Conservation (phyloP, 1,140 invertebrate species). For the Akabosia matsudoensis region DNA sequence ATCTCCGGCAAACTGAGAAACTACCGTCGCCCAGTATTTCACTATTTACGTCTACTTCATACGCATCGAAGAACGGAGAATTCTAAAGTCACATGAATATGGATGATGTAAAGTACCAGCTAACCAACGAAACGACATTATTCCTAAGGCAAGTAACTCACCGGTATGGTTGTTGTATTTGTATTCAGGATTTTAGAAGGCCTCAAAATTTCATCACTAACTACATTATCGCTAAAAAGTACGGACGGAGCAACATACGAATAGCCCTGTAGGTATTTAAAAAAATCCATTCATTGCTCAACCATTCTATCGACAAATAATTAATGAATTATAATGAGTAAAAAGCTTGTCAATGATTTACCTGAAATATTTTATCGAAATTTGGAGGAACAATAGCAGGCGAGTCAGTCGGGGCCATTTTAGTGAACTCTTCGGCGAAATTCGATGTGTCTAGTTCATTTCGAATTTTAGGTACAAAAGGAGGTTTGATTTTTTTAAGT, state of each 20-base stretch:
- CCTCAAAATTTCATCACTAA: slow-evolving; percentile 68
- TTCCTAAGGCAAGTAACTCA: slow-evolving; percentile 47
- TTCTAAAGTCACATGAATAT: slow-evolving; percentile 57
- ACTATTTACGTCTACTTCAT: slow-evolving; percentile 66
- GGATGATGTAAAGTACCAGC: background rate
- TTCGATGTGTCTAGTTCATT: slow-evolving; percentile 89
- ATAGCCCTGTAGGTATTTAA: slow-evolving; percentile 66
- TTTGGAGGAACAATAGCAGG: slow-evolving; percentile 78
- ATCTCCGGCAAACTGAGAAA: slow-evolving; percentile 82
- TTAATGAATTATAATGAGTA: too few species aligned
- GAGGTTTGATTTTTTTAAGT: slow-evolving; percentile 69
- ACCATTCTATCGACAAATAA: background rate
- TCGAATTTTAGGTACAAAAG: slow-evolving; percentile 75
- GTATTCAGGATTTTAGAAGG: slow-evolving; percentile 55
- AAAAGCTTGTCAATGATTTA: slow-evolving; percentile 46
- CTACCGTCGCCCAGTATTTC: slow-evolving; percentile 79
- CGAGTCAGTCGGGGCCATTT: slow-evolving; percentile 83
- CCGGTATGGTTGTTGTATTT: slow-evolving; percentile 52
- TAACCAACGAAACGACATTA: slow-evolving; percentile 8
- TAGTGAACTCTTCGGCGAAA: slow-evolving; percentile 94
- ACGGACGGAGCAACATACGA: slow-evolving; percentile 93
- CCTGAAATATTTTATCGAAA: slow-evolving; percentile 83
- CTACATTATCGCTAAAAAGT: slow-evolving; percentile 77
- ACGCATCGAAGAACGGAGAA: slow-evolving; percentile 80
- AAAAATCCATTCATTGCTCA: background rate